Base-by-base conservation (phyloP, 2,797 vertebrate genomes). In the Leucoraja ocellata region DNA sequence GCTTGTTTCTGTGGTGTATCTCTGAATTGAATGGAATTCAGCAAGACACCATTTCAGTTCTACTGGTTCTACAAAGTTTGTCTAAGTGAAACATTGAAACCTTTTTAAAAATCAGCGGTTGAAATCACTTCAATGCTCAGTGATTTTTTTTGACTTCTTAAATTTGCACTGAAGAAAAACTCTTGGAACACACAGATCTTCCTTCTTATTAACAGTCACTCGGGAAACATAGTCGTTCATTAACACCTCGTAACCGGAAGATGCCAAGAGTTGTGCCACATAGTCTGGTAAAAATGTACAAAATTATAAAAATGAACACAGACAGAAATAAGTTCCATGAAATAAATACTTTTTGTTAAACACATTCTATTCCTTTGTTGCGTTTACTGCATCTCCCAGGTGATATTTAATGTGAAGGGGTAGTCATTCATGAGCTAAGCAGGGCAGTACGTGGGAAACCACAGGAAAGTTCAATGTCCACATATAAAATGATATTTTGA, bases 151-250 rank as follows among this genome's bases (percentile, higher is more conserved):
- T 32, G 96, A 95, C 94, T 98, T 99, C 81, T 93, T 95, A 95
- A 98, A 99, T 95, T 98, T 99, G 96, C 98, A 97, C 96, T 99
- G 99, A 93, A 99, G 96, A 94, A 99, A 99, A 86, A 99, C 97
- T 93, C 99, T 95, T 1, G 97, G 97, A 78, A 99, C 98, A 94
- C 97, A 95, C 5, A 99, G 95, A 25, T 98, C 98, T 95, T 99
- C 98, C 94, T 99, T 99, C 94, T 98, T 98, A 94, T 99, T 99
- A 93, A 99, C 97, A 0, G 98, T 99, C 95, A 99, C 98, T 95
- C 98, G 97, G 79, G 97, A 96, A 94, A 99, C 97, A 3, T 99
- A 99, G 93, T 99, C 97, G 32, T 97, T 99, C 71, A 95, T 93
- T 58, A 97, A 94, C 76, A 96, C 95, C 18, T 96, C 96, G 63